A percentile compares a stretch with the other conserved stretches of the same genome.
Conservation (phyloP, 2,888 invertebrate genomes). For the Lepidocyrtoides sp. region DNA sequence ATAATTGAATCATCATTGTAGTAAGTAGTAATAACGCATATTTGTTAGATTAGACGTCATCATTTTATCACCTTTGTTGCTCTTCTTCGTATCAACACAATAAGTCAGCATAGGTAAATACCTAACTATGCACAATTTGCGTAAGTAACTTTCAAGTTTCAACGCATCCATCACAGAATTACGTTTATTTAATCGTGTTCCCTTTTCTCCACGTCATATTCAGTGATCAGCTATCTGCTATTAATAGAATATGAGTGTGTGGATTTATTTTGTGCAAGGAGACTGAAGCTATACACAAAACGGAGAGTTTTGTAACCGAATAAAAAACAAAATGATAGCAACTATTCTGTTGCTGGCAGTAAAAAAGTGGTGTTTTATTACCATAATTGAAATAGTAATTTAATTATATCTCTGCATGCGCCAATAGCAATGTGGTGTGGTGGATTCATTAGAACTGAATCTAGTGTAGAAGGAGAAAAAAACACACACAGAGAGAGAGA, state of each 20-base stretch:
- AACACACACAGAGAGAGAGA: neutral
- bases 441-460: neutral
- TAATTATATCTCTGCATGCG: slow-evolving; percentile 17
- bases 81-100: neutral
- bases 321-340: neutral
- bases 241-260: neutral
- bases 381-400: slow-evolving; percentile 55
- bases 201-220: too few species aligned
- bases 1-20: slow-evolving; percentile 13
- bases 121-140: too few species aligned
- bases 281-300: neutral
- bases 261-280: neutral
- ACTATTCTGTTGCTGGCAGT: neutral
- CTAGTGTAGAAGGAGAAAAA: too few species aligned
- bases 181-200: too few species aligned
- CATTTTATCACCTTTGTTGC: neutral
- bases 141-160: too few species aligned
- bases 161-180: too few species aligned
- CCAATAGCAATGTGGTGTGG: neutral
- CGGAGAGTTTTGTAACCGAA: too few species aligned
- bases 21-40: too few species aligned
- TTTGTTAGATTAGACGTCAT: too few species aligned
- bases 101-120: too few species aligned
- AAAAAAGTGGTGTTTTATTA: slow-evolving; percentile 25
- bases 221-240: too few species aligned